Percentiles rank a stretch among this genome's conserved stretches.
Evolutionary conservation across 2,113 vertebrate genomes (phyloP).

Genomic region (Dunckerocampus dactyliophorus): DNA sequence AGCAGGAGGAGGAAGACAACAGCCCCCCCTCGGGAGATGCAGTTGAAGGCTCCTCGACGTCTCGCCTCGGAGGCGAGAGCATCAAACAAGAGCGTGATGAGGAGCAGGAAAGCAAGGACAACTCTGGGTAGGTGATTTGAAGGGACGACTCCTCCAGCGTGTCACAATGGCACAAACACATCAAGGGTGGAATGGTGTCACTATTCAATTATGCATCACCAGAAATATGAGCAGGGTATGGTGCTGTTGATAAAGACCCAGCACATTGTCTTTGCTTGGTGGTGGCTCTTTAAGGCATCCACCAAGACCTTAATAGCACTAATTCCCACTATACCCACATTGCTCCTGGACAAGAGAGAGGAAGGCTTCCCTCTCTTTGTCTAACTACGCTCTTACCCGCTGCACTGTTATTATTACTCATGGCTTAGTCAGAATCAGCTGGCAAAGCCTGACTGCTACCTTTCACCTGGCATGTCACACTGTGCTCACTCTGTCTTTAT

Average conservation of each 20-base stretch:
- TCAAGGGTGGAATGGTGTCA: constrained; percentile 11
- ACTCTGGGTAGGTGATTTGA: constrained; percentile 69
- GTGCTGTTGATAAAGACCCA: constrained; percentile 8
- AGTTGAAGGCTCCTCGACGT: constrained; percentile 48
- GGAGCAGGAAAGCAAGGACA: constrained; percentile 64
- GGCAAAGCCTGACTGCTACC: constrained; percentile 51
- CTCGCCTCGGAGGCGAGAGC: constrained; percentile 36
- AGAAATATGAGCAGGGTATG: neutral
- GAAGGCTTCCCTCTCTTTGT: constrained; percentile 17
- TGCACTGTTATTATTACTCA: constrained; percentile 53
- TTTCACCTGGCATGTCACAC: constrained; percentile 55
- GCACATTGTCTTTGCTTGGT: constrained; percentile 22
- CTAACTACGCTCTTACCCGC: constrained; percentile 44
- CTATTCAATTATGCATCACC: constrained; percentile 9
- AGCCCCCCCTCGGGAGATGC: constrained; percentile 32
- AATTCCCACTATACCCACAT: constrained; percentile 42
- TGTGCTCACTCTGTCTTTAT: constrained; percentile 15
- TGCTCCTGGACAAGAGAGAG: constrained; percentile 36
- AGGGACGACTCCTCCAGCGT: constrained; percentile 21
- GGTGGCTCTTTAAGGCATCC: constrained; percentile 2
- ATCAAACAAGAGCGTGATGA: constrained; percentile 56
- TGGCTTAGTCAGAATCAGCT: constrained; percentile 55
- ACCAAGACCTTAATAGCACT: constrained; percentile 38
- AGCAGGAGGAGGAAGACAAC: constrained; percentile 36
- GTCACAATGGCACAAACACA: constrained; percentile 22